phyloP scores from a whole-genome alignment of 2,888 invertebrate species.

The Melinaea marsaeus region DNA sequence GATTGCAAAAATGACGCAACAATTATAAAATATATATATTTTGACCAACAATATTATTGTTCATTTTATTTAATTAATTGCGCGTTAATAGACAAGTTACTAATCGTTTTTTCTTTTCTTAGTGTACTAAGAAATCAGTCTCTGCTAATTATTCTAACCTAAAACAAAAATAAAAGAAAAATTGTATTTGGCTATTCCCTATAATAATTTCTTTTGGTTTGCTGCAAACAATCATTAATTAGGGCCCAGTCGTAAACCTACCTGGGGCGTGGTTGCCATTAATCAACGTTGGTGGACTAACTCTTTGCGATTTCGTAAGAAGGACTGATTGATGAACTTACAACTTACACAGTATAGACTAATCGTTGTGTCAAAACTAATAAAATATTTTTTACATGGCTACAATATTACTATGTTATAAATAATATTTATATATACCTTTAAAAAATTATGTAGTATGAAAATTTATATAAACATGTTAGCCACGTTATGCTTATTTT shows the following conservation, averaged over 20 bases:
- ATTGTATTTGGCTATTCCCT: constrained; percentile 8
- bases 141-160: not conserved
- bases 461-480: no score
- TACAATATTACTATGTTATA: no score
- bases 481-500: no score
- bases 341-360: constrained; percentile 12
- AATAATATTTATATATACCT: no score
- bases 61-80: no score
- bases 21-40: constrained; percentile 29
- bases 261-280: constrained; percentile 47
- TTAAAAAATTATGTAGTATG: no score
- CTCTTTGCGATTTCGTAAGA: constrained; percentile 39
- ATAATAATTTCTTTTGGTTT: constrained; percentile 28
- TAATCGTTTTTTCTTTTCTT: no score
- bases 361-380: constrained; percentile 1
- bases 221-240: constrained; percentile 48
- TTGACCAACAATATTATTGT: no score
- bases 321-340: constrained; percentile 38
- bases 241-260: constrained; percentile 38
- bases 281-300: constrained; percentile 46
- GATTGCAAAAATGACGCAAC: constrained; percentile 8
- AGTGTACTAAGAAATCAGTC: no score
- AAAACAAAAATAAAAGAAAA: constrained; percentile 13
- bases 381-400: not conserved
- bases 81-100: no score